These are phyloP conservation scores for Cyclargus thomasi DNA, from an alignment of 1,140 invertebrate species.

Conservation along the genomic window DNA sequence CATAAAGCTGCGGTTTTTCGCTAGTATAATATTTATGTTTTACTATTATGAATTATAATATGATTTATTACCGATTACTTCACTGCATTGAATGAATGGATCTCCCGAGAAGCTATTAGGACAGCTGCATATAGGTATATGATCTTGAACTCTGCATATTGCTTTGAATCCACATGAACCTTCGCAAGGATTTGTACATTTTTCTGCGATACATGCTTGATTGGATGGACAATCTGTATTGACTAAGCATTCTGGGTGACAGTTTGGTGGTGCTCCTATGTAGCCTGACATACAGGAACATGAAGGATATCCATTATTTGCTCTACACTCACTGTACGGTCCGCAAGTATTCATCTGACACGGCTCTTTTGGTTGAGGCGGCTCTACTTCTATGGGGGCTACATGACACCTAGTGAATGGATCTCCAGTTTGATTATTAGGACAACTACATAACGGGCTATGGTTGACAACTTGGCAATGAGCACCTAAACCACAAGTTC, in stretches of 20 bases:
- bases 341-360: slow-evolving; percentile 89
- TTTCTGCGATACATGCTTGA: slow-evolving; percentile 85
- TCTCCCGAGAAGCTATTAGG: slow-evolving; percentile 83
- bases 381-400: slow-evolving; percentile 59
- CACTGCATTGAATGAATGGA: slow-evolving; percentile 83
- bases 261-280: slow-evolving; percentile 85
- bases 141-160: slow-evolving; percentile 84
- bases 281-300: slow-evolving; percentile 85
- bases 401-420: slow-evolving; percentile 78
- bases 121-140: slow-evolving; percentile 85
- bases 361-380: slow-evolving; percentile 51
- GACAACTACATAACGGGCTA: slow-evolving; percentile 85
- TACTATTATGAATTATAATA: no score
- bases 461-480: slow-evolving; percentile 84
- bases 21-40: no score
- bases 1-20: no score
- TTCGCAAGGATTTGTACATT: slow-evolving; percentile 86
- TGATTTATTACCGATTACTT: slow-evolving; percentile 44
- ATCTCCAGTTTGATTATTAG: slow-evolving; percentile 80
- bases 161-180: slow-evolving; percentile 87
- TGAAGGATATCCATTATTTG: slow-evolving; percentile 76
- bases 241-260: slow-evolving; percentile 86
- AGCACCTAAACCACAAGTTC: slow-evolving; percentile 81
- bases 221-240: slow-evolving; percentile 87
- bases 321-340: slow-evolving; percentile 81